Evolutionary conservation across 30 jellyfish, hydroid and myxozoan species (phyloP), one percentile per base, ranked within the genome.

Genomic region (Hydractinia symbiolongicarpus): DNA sequence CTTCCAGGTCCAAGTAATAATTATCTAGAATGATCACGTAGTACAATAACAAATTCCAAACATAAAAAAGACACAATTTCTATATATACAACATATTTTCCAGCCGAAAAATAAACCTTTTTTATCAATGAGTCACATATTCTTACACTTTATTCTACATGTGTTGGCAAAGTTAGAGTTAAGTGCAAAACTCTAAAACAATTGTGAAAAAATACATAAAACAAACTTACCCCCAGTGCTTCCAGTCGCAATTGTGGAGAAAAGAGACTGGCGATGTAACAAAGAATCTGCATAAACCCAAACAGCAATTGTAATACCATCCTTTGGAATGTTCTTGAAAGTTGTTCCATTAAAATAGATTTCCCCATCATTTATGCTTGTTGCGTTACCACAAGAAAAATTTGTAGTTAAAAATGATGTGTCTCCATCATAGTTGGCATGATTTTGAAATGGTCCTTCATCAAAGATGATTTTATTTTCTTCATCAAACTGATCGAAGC

Each of bases 381-480:
- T 93, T 11, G 98, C 98, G 50, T 78, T 82, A 30, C 95, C 95
- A 61, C 98, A 91, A 64, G 95, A 79, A 85, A 82, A 91, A 73
- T 91, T 91, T 10, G 94, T 96, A 58, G 82, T 68, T 7, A 91
- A 90, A 71, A 91, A 91, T 1, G 86, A 57, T 50, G 86, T 84
- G 56, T 82, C 79, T 66, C 96, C 96, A 53, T 82, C 88, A 30
- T 86, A 85, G 44, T 73, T 81, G 1, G 96, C 96, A 78, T 91
- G 95, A 68, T 91, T 91, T 66, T 85, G 94, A 78, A 78, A 79
- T 17, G 98, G 98, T 6, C 98, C 96, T 78, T 91, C 96, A 69
- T 91, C 98, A 73, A 61, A 91, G 10, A 91, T 93, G 55, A 91
- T 66, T 21, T 86, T 86, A 13, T 72, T 86, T 67, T 71, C 82